Conservation (phyloP, 1,140 invertebrate species). For the Centruroides vittatus region DNA sequence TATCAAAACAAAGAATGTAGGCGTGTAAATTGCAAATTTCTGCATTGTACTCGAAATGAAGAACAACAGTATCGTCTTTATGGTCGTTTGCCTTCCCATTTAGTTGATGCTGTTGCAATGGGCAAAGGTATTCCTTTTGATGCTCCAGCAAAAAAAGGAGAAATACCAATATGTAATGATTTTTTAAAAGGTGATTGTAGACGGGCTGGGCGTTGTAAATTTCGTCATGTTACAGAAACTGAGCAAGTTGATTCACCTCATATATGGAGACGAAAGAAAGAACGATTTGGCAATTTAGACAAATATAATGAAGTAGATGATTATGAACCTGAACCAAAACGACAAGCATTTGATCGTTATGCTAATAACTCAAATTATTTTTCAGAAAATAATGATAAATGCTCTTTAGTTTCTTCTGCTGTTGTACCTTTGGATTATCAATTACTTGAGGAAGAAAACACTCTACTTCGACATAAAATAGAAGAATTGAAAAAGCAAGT, state of each 20-base stretch:
- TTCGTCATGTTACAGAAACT: constrained; percentile 34
- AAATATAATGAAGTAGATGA: constrained; percentile 1
- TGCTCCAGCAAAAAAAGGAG: too few relatives aligned
- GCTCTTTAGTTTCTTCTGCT: background rate
- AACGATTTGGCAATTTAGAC: constrained; percentile 11
- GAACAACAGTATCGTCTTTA: constrained; percentile 55
- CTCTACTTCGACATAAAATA: constrained; percentile 48
- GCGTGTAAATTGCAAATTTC: constrained; percentile 51
- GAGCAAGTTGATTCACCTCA: constrained; percentile 14
- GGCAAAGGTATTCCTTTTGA: too few relatives aligned
- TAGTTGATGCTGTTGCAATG: constrained; percentile 23
- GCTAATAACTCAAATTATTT: background rate
- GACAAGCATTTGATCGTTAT: constrained; percentile 15
- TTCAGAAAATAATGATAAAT: background rate
- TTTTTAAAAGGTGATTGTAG: constrained; percentile 55
- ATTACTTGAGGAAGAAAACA: constrained; percentile 53
- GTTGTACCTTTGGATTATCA: constrained; percentile 6
- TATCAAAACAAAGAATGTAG: constrained; percentile 59
- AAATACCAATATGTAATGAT: constrained; percentile 51
- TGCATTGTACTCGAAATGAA: constrained; percentile 60
- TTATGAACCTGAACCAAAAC: constrained; percentile 21
- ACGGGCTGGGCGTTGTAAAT: constrained; percentile 37
- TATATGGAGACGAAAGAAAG: background rate
- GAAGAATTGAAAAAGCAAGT: constrained; percentile 55
- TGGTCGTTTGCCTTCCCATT: constrained; percentile 47